Evolutionary conservation across 2,797 vertebrate genomes (phyloP).

Genomic region (Gadopsis marmoratus): DNA sequence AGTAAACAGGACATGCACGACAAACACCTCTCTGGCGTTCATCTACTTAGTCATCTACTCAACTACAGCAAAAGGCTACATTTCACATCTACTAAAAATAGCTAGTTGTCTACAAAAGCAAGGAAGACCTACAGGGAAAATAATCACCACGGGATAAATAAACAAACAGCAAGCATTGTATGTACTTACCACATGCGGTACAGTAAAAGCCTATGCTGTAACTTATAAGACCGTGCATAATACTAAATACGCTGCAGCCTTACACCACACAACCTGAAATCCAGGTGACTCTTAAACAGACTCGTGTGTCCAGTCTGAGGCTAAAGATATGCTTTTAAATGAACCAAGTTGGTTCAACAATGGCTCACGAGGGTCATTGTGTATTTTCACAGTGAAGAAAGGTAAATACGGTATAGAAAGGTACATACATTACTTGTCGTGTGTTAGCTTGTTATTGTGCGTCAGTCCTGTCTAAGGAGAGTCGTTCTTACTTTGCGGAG

Average conservation of each 20-base stretch:
- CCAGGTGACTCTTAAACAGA: neutral
- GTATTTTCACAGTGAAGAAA: neutral
- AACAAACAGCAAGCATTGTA: neutral
- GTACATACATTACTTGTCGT: neutral
- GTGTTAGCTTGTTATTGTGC: slow-evolving; percentile 46
- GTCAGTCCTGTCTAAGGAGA: slow-evolving; percentile 8
- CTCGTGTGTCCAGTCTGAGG: neutral
- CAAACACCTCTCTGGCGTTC: neutral
- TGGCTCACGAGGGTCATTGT: neutral
- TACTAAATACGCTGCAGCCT: slow-evolving; percentile 28
- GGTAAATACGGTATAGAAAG: neutral
- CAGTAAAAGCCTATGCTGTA: too few species aligned
- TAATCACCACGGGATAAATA: neutral
- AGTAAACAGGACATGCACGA: neutral
- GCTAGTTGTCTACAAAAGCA: neutral
- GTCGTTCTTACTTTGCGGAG: neutral
- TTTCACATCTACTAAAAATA: neutral
- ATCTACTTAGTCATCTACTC: neutral
- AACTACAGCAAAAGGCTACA: neutral
- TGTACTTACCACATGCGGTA: neutral
- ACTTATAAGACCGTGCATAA: slow-evolving; percentile 16
- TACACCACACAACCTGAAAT: slow-evolving; percentile 33
- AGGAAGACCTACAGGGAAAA: neutral
- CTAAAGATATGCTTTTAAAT: neutral
- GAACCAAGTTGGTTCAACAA: neutral